Evolutionary conservation across 2,888 invertebrate genomes (phyloP).

Genomic region (Lydus trimaculatus): DNA sequence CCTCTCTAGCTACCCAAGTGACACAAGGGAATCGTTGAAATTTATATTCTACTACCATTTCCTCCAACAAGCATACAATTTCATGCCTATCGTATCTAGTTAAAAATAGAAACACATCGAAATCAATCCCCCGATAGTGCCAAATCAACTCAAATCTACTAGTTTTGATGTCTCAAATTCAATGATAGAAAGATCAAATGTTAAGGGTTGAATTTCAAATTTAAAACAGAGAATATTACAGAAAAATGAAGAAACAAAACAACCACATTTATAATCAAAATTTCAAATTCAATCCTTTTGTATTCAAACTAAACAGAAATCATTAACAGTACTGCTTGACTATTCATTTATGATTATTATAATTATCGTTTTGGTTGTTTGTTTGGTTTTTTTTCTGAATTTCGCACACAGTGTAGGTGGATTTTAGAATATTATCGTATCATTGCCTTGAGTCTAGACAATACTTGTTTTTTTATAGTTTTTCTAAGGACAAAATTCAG

Average conservation of each 20-base stretch:
- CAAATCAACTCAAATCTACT: no score
- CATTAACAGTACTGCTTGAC: background rate
- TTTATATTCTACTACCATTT: no score
- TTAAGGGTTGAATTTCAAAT: no score
- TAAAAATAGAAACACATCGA: no score
- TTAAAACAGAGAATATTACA: no score
- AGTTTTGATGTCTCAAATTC: no score
- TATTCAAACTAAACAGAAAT: slow-evolving; percentile 4
- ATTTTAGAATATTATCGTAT: background rate
- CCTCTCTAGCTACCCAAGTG: no score
- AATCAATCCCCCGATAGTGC: no score
- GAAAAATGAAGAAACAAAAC: background rate
- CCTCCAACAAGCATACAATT: no score
- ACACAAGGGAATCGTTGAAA: no score
- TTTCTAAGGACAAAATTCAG: background rate
- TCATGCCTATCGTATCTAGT: no score
- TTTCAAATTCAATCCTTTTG: background rate
- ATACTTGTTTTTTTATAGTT: background rate
- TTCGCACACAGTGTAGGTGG: background rate
- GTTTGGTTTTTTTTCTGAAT: background rate
- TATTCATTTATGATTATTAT: background rate
- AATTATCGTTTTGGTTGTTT: background rate
- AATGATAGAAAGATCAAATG: no score
- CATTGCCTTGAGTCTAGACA: background rate
- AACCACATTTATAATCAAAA: background rate